Conservation (phyloP, 2,113 vertebrate species). For the Microtus oregoni region DNA sequence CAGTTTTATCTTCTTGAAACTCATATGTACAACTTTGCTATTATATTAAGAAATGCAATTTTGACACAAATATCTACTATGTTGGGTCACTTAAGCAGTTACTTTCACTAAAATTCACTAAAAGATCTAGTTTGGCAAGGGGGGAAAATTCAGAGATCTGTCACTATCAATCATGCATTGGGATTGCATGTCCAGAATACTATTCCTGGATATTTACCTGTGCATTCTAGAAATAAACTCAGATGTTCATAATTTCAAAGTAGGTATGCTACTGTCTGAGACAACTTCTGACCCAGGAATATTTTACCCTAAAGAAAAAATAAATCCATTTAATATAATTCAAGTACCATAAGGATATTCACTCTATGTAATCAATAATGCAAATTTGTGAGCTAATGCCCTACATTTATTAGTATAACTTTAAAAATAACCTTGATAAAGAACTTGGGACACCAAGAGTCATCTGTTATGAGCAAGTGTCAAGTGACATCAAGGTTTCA, state of each 20-base stretch:
- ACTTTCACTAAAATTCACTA: not conserved
- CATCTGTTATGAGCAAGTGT: no score
- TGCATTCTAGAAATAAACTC: not conserved
- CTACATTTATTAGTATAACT: no score
- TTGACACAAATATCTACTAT: not conserved
- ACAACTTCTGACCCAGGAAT: not conserved
- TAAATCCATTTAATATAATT: not conserved
- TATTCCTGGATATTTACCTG: not conserved
- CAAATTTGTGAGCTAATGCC: not conserved
- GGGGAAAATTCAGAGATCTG: not conserved
- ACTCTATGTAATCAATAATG: not conserved
- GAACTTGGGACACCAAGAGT: not conserved
- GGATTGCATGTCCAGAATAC: not conserved
- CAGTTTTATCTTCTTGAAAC: not conserved
- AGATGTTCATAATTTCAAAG: not conserved
- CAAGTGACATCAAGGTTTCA: no score
- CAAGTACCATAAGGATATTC: no score
- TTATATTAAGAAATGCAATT: no score
- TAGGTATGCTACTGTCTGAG: not conserved
- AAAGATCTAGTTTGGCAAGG: not conserved
- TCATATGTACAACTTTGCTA: not conserved
- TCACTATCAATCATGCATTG: rapidly evolving
- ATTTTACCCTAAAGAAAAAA: not conserved
- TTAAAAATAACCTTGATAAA: no score
- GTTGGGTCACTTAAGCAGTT: not conserved